phyloP scores from a whole-genome alignment of 2,888 invertebrate genomes.

The Dicranocentrus wangi region DNA sequence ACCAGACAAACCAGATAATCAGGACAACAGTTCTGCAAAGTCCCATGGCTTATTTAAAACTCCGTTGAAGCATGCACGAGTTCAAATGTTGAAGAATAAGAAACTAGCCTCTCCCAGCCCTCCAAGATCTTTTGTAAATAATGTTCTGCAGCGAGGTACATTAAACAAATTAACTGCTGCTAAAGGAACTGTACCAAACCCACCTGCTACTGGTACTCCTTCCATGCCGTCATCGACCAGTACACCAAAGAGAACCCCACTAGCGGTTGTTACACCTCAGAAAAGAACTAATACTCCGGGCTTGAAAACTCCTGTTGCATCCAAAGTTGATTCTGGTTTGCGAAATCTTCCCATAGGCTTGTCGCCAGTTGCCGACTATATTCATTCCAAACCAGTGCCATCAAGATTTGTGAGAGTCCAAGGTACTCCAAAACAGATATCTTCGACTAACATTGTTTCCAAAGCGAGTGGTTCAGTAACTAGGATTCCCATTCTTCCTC shows the following conservation, averaged over 20 bases:
- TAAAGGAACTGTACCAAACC: not conserved
- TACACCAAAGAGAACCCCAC: slow-evolving; percentile 40
- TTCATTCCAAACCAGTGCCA: slow-evolving; percentile 64
- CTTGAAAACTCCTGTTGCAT: slow-evolving; percentile 40
- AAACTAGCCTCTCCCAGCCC: slow-evolving; percentile 46
- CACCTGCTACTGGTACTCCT: not conserved
- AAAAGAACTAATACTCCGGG: slow-evolving; percentile 15
- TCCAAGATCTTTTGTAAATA: slow-evolving; percentile 22
- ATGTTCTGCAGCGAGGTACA: slow-evolving; percentile 9
- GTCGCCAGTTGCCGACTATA: slow-evolving; percentile 67
- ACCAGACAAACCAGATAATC: not conserved
- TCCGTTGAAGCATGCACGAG: slow-evolving; percentile 39
- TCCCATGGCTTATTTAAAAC: slow-evolving; percentile 22
- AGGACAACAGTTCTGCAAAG: not conserved
- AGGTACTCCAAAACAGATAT: slow-evolving; percentile 17
- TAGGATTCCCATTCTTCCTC: slow-evolving; percentile 42
- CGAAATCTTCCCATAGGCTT: slow-evolving; percentile 41
- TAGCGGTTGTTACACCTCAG: slow-evolving; percentile 1
- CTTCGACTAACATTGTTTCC: not conserved
- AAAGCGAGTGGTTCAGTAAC: slow-evolving; percentile 5
- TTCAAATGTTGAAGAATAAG: slow-evolving; percentile 31
- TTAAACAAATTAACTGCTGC: not conserved
- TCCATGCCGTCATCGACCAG: slow-evolving; percentile 26
- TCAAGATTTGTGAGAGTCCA: slow-evolving; percentile 47
- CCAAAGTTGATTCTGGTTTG: slow-evolving; percentile 54